Percentiles rank a stretch among this genome's conserved stretches.
Evolutionary conservation across 2,888 invertebrate genomes (phyloP).

Genomic region (Drosophila parthenogenetica): DNA sequence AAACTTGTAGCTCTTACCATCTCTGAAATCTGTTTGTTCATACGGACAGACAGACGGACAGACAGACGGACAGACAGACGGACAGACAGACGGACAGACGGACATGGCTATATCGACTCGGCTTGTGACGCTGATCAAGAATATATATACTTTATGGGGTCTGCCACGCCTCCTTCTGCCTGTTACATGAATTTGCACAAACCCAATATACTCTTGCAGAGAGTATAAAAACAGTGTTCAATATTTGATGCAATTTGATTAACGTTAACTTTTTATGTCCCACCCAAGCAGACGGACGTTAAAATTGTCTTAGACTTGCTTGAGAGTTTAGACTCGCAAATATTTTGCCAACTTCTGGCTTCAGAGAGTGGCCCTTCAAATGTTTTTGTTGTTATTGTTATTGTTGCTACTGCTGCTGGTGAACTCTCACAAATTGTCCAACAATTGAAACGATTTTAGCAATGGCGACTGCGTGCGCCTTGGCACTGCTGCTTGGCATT

Average conservation of each 20-base stretch:
- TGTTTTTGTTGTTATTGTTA: constrained; percentile 8
- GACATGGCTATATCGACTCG: too few species aligned
- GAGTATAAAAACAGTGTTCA: constrained; percentile 10
- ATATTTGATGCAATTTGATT: constrained; percentile 18
- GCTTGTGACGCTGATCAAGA: too few species aligned
- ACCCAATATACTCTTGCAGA: too few species aligned
- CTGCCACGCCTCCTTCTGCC: too few species aligned
- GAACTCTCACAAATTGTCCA: constrained; percentile 55
- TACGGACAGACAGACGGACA: too few species aligned
- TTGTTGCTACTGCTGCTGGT: constrained; percentile 7
- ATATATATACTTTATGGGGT: too few species aligned
- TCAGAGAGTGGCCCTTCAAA: constrained; percentile 13
- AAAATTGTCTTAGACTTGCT: constrained; percentile 26
- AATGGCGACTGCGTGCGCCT: constrained; percentile 45
- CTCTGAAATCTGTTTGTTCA: too few species aligned
- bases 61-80: too few species aligned
- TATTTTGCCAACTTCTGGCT: constrained; percentile 50
- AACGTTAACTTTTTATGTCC: constrained; percentile 18
- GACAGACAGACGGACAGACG: too few species aligned
- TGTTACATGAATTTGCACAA: too few species aligned
- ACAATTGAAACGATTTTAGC: constrained; percentile 54
- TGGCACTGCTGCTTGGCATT: constrained; percentile 70
- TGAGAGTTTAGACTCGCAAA: constrained; percentile 32
- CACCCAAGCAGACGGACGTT: neutral
- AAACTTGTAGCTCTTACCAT: too few species aligned